Percentiles rank a stretch among this genome's conserved stretches.
Evolutionary conservation across 2,888 invertebrate genomes (phyloP).

Genomic region (Labia minor): DNA sequence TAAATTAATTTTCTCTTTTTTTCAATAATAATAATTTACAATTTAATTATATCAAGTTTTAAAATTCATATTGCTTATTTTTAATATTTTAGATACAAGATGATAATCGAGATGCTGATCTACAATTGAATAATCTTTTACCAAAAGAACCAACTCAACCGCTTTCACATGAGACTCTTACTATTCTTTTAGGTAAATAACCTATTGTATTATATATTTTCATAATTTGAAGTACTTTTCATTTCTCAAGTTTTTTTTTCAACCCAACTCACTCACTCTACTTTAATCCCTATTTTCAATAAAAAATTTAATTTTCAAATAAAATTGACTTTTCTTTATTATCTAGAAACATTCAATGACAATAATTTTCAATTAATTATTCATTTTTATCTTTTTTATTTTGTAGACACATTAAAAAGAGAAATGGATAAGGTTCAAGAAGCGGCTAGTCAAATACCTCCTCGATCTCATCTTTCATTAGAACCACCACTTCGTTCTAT

Average conservation of each 20-base stretch:
- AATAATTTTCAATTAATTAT: too few species aligned
- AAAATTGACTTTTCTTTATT: too few species aligned
- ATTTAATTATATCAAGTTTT: too few species aligned
- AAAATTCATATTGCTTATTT: too few species aligned
- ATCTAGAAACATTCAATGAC: too few species aligned
- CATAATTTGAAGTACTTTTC: too few species aligned
- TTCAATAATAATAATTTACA: too few species aligned
- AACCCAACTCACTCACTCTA: too few species aligned
- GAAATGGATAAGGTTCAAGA: slow-evolving; percentile 67
- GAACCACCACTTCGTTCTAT: slow-evolving; percentile 46
- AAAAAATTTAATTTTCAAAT: too few species aligned
- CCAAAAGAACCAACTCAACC: slow-evolving; percentile 63
- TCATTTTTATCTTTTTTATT: slow-evolving; percentile 17
- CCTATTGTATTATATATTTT: slow-evolving; percentile 20
- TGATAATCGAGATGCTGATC: slow-evolving; percentile 62
- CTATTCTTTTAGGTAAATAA: slow-evolving; percentile 66
- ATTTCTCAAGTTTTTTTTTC: too few species aligned
- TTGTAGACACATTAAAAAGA: slow-evolving; percentile 64
- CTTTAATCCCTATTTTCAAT: too few species aligned
- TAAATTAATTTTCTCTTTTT: too few species aligned
- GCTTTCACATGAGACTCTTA: slow-evolving; percentile 70
- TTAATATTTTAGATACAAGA: slow-evolving; percentile 49
- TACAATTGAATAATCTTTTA: slow-evolving; percentile 66
- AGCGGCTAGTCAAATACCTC: slow-evolving; percentile 46
- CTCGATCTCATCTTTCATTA: slow-evolving; percentile 34